Conservation (phyloP, 2,797 vertebrate genomes). For the Aplochiton taeniatus region DNA sequence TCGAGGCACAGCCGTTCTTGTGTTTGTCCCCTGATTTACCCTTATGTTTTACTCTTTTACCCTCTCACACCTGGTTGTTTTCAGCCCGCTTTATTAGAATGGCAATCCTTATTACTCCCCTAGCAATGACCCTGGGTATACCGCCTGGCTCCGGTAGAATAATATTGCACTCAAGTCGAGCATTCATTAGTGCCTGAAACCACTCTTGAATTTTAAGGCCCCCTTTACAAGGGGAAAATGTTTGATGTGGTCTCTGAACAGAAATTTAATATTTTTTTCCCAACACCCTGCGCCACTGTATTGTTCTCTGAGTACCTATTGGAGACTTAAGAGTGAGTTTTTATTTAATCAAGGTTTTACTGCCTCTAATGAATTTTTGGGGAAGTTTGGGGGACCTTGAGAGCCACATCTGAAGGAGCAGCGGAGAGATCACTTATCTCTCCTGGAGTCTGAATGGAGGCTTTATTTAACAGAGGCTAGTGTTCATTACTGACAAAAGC, state of each 20-base stretch:
- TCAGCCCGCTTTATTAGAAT: neutral
- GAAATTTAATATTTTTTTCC: constrained; percentile 51
- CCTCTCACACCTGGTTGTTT: constrained; percentile 1
- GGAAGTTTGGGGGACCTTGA: constrained; percentile 49
- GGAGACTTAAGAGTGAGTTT: constrained; percentile 62
- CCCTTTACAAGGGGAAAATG: constrained; percentile 55
- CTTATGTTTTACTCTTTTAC: neutral
- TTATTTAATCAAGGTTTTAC: constrained; percentile 71
- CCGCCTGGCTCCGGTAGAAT: constrained; percentile 61
- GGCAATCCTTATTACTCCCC: too few relatives aligned
- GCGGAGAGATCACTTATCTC: too few relatives aligned
- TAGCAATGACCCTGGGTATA: constrained; percentile 44
- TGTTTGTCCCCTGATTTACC: too few relatives aligned
- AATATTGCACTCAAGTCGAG: constrained; percentile 64
- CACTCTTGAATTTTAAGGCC: constrained; percentile 70
- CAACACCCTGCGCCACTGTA: constrained; percentile 22
- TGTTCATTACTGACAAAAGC: constrained; percentile 12
- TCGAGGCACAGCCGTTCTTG: too few relatives aligned
- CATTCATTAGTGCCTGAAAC: constrained; percentile 69
- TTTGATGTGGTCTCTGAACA: constrained; percentile 53
- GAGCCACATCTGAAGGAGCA: too few relatives aligned
- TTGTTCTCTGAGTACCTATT: constrained; percentile 54
- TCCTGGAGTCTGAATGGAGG: too few relatives aligned
- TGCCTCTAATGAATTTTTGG: constrained; percentile 73
- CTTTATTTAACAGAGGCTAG: constrained; percentile 17